Percentiles rank a stretch among this genome's conserved stretches.
Evolutionary conservation across 1,140 invertebrate genomes (phyloP).

Genomic region (Drosophila pallidifrons): DNA sequence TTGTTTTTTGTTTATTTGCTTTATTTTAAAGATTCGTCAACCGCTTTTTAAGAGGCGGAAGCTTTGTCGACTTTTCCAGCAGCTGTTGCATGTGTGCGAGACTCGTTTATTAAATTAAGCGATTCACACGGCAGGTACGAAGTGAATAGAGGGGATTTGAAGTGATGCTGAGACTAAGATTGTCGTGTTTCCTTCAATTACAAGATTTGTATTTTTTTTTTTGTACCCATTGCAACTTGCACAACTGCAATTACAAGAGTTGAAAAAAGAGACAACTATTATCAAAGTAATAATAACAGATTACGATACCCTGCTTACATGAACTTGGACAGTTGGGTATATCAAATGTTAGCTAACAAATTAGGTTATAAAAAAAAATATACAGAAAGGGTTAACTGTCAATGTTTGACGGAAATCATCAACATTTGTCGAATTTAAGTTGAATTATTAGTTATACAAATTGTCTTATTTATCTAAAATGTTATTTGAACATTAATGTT

Average conservation of each 20-base stretch:
- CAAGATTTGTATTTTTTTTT: background rate
- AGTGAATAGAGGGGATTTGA: background rate
- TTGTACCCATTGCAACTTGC: slow-evolving; percentile 39
- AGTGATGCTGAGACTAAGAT: slow-evolving; percentile 6
- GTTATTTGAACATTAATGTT: too few relatives aligned
- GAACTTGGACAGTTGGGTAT: too few relatives aligned
- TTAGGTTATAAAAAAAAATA: too few relatives aligned
- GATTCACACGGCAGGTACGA: slow-evolving; percentile 22
- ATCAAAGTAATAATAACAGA: background rate
- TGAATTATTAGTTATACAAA: too few relatives aligned
- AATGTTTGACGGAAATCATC: too few relatives aligned
- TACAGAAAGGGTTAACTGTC: too few relatives aligned
- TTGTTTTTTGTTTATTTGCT: slow-evolving; percentile 42
- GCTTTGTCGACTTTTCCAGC: slow-evolving; percentile 44
- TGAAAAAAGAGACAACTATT: slow-evolving; percentile 19
- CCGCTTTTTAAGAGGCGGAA: slow-evolving; percentile 67
- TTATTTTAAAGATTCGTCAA: slow-evolving; percentile 53
- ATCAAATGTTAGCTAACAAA: too few relatives aligned
- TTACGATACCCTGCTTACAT: background rate
- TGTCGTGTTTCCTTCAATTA: slow-evolving; percentile 53
- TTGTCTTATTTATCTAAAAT: too few relatives aligned
- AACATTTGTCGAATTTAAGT: too few relatives aligned
- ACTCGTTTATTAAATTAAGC: slow-evolving; percentile 64
- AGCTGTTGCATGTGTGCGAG: slow-evolving; percentile 37
- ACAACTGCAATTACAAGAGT: slow-evolving; percentile 46